Evolutionary conservation across 2,113 vertebrate species (phyloP), one percentile per base, ranked within the genome.

Genomic region (Uria lomvia): DNA sequence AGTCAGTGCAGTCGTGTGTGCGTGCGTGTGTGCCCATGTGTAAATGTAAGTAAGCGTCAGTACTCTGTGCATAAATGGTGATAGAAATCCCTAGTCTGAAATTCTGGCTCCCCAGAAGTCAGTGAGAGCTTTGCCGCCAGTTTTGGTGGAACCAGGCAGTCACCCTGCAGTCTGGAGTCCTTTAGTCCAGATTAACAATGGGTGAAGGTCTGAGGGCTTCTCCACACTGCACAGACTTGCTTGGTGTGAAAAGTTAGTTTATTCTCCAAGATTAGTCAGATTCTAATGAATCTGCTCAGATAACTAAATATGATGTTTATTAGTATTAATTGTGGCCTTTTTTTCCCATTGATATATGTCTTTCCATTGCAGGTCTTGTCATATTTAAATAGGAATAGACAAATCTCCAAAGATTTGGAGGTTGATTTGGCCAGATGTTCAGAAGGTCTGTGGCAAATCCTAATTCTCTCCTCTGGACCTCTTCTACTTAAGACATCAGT

Each of bases 1-100:
- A 26, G 8, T 53, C 60, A 49, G 42, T 38, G 73, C 29, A 72
- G 60, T 21, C 2, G 0, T 6, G 21, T 13, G n/a, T 52, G 43
- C 1, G 1, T 29, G 32, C 4, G 3, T 2, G 12, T 30, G 18
- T 21, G 15, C 1, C 2, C 5, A 2, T n/a, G 32, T 89, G 21
- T n/a, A 68, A 75, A 45, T 32, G 13, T 38, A 63, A 74, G 38
- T 17, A 73, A 73, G 36, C 7, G 17, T 86, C 58, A 79, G 27
- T 22, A n/a, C 29, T 23, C 4, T 15, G 24, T 56, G 29, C 36
- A 45, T 30, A 52, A 77, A 56, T 16, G 30, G 27, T 56, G 80
- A 45, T 3, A 70, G 40, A 68, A 27, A 56, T 2, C 14, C 29
- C 21, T 24, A 21, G 22, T 22, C 43, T 60, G 65, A 92, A 88